Evolutionary conservation across 2,113 vertebrate genomes (phyloP).

Genomic region (Leucoraja erinaceus): DNA sequence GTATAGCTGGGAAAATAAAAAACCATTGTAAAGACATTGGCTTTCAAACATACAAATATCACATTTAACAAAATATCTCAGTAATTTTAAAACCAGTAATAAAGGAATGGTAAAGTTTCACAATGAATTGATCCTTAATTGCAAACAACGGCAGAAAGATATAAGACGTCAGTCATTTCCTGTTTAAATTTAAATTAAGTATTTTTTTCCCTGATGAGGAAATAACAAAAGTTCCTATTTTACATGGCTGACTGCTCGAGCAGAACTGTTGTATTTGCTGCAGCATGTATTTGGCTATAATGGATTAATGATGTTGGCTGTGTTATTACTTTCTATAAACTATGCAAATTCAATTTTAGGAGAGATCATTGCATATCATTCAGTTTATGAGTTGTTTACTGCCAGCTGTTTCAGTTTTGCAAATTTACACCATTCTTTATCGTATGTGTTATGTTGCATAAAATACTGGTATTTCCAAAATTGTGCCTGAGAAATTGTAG

Average conservation of each 20-base stretch:
- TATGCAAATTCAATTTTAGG: constrained; percentile 37
- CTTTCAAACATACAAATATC: neutral
- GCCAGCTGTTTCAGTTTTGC: constrained; percentile 28
- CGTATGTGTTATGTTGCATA: neutral
- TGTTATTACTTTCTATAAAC: constrained; percentile 34
- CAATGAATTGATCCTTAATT: neutral
- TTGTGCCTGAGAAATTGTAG: neutral
- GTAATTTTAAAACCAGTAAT: neutral
- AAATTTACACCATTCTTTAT: neutral
- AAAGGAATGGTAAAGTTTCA: neutral
- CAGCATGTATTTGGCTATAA: neutral
- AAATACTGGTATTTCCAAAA: constrained; percentile 6
- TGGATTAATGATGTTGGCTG: constrained; percentile 29
- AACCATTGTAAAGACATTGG: neutral
- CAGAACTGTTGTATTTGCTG: constrained; percentile 35
- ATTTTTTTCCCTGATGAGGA: neutral
- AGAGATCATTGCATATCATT: constrained; percentile 36
- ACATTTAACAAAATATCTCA: neutral
- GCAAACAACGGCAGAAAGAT: neutral
- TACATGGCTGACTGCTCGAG: neutral
- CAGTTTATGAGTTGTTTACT: constrained; percentile 33
- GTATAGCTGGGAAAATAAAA: neutral
- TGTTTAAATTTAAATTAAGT: constrained; percentile 23
- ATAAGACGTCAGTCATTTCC: neutral
- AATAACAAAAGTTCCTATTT: neutral